Conservation (phyloP, 2,888 invertebrate genomes). For the Chymomyza fuscimana region DNA sequence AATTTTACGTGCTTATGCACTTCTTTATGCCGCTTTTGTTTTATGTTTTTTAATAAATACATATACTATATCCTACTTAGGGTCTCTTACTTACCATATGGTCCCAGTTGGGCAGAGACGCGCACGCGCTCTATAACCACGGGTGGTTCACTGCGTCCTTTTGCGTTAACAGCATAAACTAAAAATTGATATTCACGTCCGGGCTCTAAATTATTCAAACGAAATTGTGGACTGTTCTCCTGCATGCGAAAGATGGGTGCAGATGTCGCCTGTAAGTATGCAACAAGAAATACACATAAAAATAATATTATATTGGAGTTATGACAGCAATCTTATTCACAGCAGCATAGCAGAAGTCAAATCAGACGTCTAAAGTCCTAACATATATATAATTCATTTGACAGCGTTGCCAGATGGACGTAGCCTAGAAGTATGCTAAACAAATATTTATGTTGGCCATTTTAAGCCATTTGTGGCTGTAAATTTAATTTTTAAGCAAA, state of each 20-base stretch:
- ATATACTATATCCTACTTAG: background rate
- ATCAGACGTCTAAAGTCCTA: background rate
- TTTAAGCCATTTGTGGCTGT: background rate
- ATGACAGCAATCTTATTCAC: background rate
- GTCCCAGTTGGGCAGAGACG: constrained; percentile 79
- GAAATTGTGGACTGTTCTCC: constrained; percentile 85
- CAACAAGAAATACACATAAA: constrained; percentile 1
- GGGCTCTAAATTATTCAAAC: constrained; percentile 87
- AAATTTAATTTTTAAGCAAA: background rate
- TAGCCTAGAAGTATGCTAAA: constrained; percentile 46
- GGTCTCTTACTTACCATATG: constrained; percentile 77
- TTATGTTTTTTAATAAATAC: background rate
- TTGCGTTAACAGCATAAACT: constrained; percentile 90
- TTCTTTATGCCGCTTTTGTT: background rate
- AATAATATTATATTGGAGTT: background rate
- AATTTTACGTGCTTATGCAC: background rate
- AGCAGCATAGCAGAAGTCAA: background rate
- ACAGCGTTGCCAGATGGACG: constrained; percentile 42
- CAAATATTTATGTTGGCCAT: constrained; percentile 15
- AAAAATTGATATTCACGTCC: constrained; percentile 89
- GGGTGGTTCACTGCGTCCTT: constrained; percentile 88
- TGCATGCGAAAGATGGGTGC: constrained; percentile 84
- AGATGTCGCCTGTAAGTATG: constrained; percentile 79
- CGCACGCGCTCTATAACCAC: constrained; percentile 83
- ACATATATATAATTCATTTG: constrained; percentile 52